Percentiles rank a stretch among this genome's conserved stretches.
These are phyloP conservation scores for Microctonus brassicae DNA, from an alignment of 2,888 invertebrate species.

Conservation along the genomic window DNA sequence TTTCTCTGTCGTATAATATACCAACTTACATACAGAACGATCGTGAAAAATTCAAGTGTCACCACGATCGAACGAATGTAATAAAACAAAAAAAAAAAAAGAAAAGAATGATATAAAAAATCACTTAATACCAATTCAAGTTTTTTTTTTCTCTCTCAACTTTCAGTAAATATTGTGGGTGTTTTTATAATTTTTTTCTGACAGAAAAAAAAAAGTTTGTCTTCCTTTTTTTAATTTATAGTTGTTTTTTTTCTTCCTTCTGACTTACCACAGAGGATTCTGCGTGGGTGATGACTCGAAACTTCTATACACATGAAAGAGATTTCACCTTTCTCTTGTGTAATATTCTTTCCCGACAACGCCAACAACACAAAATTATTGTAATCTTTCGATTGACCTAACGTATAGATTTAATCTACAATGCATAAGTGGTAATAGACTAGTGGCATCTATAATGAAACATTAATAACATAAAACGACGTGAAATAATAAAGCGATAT, in stretches of 20 bases:
- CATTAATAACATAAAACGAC: background rate
- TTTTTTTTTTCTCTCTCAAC: background rate
- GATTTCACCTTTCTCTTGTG: conserved; percentile 37
- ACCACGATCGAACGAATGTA: background rate
- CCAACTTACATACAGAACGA: background rate
- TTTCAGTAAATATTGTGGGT: background rate
- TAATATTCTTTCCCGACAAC: conserved; percentile 3
- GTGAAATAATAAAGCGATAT: background rate
- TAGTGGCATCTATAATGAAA: background rate
- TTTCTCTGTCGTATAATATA: conserved; percentile 4
- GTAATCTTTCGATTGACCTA: conserved; percentile 16
- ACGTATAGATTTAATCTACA: conserved; percentile 9
- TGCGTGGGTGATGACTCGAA: conserved; percentile 19
- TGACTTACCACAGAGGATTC: conserved; percentile 1
- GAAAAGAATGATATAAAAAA: background rate
- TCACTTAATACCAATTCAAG: background rate
- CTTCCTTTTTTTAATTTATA: conserved; percentile 4
- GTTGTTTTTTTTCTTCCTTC: background rate
- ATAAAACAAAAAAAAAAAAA: background rate
- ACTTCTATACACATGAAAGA: conserved; percentile 11
- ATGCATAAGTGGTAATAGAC: background rate
- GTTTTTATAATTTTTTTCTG: background rate
- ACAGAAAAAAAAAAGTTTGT: background rate
- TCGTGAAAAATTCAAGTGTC: background rate
- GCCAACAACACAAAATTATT: conserved; percentile 20